These are phyloP conservation scores for Caenorhabditis sinica DNA, from an alignment of 2,888 invertebrate species.

Conservation along the genomic window DNA sequence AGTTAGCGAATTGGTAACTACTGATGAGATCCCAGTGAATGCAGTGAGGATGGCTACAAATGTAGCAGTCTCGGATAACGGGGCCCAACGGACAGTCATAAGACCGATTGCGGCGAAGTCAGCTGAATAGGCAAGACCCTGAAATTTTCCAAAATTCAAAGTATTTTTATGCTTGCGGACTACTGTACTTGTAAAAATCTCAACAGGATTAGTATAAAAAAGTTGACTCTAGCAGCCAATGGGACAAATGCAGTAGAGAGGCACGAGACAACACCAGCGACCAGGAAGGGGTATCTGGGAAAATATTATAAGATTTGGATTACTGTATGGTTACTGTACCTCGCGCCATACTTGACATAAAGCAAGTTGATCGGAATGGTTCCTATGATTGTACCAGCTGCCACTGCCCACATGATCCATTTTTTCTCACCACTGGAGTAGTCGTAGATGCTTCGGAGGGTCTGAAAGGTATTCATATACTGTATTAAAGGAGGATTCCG, in stretches of 20 bases:
- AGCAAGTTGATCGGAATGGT: slow-evolving; percentile 78
- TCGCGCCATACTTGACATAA: slow-evolving; percentile 77
- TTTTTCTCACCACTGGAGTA: slow-evolving; percentile 74
- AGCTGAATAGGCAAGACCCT: slow-evolving; percentile 73
- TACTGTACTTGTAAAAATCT: slow-evolving; percentile 73
- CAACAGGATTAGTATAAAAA: slow-evolving; percentile 61
- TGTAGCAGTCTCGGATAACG: slow-evolving; percentile 76
- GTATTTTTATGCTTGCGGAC: neutral
- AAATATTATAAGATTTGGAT: neutral
- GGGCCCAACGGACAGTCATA: slow-evolving; percentile 77
- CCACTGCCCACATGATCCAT: slow-evolving; percentile 77
- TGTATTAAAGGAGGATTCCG: too few species aligned
- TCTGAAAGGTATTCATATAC: too few species aligned
- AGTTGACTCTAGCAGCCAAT: slow-evolving; percentile 62
- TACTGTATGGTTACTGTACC: slow-evolving; percentile 36
- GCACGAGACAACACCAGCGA: slow-evolving; percentile 70
- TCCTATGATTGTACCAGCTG: slow-evolving; percentile 75
- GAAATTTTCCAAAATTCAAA: too few species aligned
- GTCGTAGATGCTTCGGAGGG: slow-evolving; percentile 66
- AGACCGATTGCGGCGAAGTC: slow-evolving; percentile 72
- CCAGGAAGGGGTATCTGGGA: slow-evolving; percentile 68
- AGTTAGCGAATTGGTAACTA: slow-evolving; percentile 75
- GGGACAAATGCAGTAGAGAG: slow-evolving; percentile 70
- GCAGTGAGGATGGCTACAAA: slow-evolving; percentile 79
- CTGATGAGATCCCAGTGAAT: slow-evolving; percentile 77